Conservation (phyloP, 2,888 invertebrate species). For the Cantharis flavilabris region DNA sequence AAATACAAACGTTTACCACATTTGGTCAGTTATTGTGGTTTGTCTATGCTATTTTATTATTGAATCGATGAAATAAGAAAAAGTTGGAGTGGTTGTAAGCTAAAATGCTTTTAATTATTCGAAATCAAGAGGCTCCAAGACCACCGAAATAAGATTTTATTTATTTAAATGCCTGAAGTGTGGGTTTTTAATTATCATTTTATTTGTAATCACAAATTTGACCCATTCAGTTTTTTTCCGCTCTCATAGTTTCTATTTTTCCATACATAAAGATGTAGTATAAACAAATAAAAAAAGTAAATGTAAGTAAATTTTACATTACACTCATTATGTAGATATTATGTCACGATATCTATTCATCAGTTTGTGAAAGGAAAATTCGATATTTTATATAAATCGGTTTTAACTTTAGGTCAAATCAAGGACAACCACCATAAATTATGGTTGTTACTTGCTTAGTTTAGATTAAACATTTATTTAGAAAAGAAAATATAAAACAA, state of each 20-base stretch:
- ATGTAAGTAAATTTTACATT: not conserved
- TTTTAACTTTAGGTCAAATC: not conserved
- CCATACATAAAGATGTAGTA: not conserved
- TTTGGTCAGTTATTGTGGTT: not conserved
- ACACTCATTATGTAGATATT: not conserved
- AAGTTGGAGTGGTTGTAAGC: not conserved
- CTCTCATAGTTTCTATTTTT: not conserved
- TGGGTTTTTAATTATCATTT: not conserved
- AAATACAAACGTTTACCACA: not conserved
- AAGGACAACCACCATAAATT: slow-evolving; percentile 1
- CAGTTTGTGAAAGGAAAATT: not conserved
- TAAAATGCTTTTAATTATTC: not conserved
- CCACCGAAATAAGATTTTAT: not conserved
- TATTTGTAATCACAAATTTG: not conserved
- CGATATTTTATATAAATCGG: not conserved
- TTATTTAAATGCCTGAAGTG: not conserved
- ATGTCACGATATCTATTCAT: not conserved
- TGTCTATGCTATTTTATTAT: not conserved
- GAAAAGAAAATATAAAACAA: not conserved
- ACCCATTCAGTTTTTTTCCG: not conserved
- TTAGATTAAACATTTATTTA: not conserved
- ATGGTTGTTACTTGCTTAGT: not conserved
- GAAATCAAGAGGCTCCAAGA: not conserved
- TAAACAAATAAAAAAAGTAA: not conserved
- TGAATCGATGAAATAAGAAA: not conserved